Evolutionary conservation across 2,113 vertebrate genomes (phyloP).

Genomic region (Pollachius pollachius): DNA sequence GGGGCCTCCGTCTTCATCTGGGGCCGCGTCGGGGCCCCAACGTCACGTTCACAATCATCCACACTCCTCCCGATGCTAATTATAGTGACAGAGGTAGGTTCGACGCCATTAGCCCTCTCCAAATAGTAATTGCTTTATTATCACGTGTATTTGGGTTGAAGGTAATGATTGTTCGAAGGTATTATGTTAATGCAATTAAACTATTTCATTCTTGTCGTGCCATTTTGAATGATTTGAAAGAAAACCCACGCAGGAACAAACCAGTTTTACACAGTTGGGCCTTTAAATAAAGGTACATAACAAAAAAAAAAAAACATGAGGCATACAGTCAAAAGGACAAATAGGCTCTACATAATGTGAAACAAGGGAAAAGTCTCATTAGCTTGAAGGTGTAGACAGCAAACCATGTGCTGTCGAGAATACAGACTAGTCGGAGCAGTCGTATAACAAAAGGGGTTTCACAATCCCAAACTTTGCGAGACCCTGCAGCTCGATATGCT

Average conservation of each 20-base stretch:
- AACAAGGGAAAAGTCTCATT: not conserved
- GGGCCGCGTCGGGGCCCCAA: constrained; percentile 36
- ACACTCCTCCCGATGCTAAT: constrained; percentile 53
- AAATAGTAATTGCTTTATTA: constrained; percentile 76
- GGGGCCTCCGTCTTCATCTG: constrained; percentile 51
- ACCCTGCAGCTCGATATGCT: no score
- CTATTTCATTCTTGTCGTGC: constrained; percentile 57
- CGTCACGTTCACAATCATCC: constrained; percentile 40
- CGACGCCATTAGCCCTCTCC: constrained; percentile 70
- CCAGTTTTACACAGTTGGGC: constrained; percentile 9
- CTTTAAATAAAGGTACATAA: constrained; percentile 47
- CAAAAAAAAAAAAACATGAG: constrained; percentile 23
- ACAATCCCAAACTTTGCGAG: no score
- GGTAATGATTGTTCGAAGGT: constrained; percentile 74
- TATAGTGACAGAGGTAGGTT: constrained; percentile 63
- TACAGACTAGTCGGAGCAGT: no score
- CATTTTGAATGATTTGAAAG: constrained; percentile 49
- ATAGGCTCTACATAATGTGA: not conserved
- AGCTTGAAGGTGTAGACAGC: not conserved
- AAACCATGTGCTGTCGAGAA: not conserved
- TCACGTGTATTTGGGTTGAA: constrained; percentile 62
- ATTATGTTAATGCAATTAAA: constrained; percentile 76
- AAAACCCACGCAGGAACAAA: not conserved
- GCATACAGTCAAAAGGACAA: not conserved
- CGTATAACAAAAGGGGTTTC: no score